phyloP scores from a whole-genome alignment of 2,113 vertebrate genomes.

The Silurus asotus region DNA sequence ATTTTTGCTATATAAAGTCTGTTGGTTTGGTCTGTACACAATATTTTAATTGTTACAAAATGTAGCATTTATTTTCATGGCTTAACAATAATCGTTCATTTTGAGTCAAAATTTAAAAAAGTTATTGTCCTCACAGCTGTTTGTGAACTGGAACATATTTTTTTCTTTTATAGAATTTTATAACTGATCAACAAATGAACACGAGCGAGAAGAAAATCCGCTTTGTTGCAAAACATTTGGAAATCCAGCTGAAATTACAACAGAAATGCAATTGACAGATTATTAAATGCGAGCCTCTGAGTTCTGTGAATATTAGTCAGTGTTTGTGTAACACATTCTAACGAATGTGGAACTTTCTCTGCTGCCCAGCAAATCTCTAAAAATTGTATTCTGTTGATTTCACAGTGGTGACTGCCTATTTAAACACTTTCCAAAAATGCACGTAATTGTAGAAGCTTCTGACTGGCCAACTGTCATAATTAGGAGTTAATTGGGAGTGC shows the following conservation, averaged over 20 bases:
- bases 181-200: too few species aligned
- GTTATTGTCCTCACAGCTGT: background rate
- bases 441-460: background rate
- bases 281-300: background rate
- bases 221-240: background rate
- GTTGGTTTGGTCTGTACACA: too few species aligned
- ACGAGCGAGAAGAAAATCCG: background rate
- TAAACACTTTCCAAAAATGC: background rate
- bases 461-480: background rate
- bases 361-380: too few species aligned
- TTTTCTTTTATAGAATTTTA: too few species aligned
- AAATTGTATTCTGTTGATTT: too few species aligned
- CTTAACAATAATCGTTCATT: background rate
- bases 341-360: background rate
- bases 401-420: background rate
- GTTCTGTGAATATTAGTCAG: background rate
- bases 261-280: background rate
- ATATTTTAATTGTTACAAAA: too few species aligned
- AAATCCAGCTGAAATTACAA: background rate
- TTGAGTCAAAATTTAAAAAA: background rate
- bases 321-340: background rate
- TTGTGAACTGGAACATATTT: background rate
- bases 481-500: background rate
- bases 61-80: background rate
- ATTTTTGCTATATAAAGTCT: too few species aligned